Conservation (phyloP, 1,140 invertebrate species). For the Neelides sp. region DNA sequence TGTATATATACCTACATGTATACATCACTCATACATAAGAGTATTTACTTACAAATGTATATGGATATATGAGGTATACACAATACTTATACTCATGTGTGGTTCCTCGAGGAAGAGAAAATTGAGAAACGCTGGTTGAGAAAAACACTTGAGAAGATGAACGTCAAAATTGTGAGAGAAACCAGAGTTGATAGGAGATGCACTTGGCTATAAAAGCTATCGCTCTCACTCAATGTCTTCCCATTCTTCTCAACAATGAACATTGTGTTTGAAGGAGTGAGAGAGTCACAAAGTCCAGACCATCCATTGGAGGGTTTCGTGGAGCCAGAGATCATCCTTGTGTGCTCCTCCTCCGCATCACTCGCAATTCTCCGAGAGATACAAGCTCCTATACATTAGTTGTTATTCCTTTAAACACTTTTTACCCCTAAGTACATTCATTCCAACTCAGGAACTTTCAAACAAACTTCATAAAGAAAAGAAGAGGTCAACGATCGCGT, state of each 20-base stretch:
- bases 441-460: constrained; percentile 5
- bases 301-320: too few species aligned
- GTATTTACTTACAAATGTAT: neutral
- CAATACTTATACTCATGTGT: neutral
- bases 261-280: constrained; percentile 21
- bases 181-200: constrained; percentile 19
- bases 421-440: too few species aligned
- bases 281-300: too few species aligned
- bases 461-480: constrained; percentile 1
- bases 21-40: neutral
- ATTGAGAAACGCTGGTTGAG: neutral
- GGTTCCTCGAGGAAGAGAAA: neutral
- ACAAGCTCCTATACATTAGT: too few species aligned
- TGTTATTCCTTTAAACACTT: too few species aligned
- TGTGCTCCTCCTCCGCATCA: neutral
- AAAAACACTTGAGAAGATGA: constrained; percentile 29
- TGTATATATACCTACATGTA: neutral
- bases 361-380: neutral
- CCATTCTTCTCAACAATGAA: constrained; percentile 12
- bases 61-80: neutral
- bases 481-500: constrained; percentile 5
- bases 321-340: too few species aligned
- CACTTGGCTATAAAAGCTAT: constrained; percentile 18
- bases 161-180: constrained; percentile 26
- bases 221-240: constrained; percentile 8